Conservation (phyloP, 2,797 vertebrate species). For the Parotocinclus haroldoi region DNA sequence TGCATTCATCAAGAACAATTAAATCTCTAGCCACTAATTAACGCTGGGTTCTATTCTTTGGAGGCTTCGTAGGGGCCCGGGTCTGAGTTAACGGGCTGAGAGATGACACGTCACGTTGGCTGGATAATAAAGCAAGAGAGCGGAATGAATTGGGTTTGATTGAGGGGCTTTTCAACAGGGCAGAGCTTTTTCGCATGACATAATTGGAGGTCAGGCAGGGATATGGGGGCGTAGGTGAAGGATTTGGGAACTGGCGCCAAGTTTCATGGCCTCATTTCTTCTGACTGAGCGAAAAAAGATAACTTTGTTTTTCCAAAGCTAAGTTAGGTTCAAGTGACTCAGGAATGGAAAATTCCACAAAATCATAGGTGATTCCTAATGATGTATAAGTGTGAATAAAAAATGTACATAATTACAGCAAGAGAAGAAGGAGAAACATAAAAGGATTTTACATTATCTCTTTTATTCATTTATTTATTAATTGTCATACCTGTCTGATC, state of each 20-base stretch:
- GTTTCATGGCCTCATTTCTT: slow-evolving; percentile 53
- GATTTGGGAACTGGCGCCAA: slow-evolving; percentile 76
- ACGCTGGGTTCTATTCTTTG: slow-evolving; percentile 71
- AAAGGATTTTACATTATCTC: no score
- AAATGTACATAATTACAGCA: no score
- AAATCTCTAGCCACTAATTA: slow-evolving; percentile 75
- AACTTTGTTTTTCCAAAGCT: not conserved
- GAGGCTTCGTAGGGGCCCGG: slow-evolving; percentile 62
- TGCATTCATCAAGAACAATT: slow-evolving; percentile 71
- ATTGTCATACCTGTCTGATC: no score
- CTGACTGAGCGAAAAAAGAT: slow-evolving; percentile 25
- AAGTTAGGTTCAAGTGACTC: no score
- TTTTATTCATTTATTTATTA: no score
- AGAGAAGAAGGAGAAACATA: no score
- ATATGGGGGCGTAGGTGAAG: slow-evolving; percentile 43
- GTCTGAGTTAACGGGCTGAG: slow-evolving; percentile 76
- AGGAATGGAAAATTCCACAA: no score
- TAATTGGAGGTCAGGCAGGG: slow-evolving; percentile 75
- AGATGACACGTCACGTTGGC: slow-evolving; percentile 64
- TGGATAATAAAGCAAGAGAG: slow-evolving; percentile 80
- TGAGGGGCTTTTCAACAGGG: slow-evolving; percentile 78
- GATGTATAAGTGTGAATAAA: no score
- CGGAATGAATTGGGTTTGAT: slow-evolving; percentile 88
- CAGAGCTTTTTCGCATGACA: slow-evolving; percentile 82
- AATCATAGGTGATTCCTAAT: no score